Conservation (phyloP, 2,797 vertebrate species). For the Oceanodroma leucorhoa region DNA sequence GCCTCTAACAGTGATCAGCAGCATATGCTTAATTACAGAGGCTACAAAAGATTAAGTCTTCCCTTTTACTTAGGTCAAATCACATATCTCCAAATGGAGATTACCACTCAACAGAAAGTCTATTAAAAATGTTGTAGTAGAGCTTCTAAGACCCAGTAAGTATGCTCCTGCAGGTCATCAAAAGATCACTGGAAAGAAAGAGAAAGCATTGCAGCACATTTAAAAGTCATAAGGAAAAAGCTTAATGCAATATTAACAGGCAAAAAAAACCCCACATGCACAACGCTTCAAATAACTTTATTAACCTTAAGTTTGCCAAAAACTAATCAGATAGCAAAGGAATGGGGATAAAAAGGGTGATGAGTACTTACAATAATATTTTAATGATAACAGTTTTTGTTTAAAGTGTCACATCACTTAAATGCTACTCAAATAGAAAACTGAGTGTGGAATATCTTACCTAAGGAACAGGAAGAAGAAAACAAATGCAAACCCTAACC, state of each 20-base stretch:
- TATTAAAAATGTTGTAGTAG: not conserved
- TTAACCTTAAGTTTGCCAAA: not conserved
- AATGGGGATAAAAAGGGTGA: not conserved
- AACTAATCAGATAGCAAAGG: not conserved
- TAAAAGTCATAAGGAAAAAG: not conserved
- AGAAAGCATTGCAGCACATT: not conserved
- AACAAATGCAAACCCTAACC: not conserved
- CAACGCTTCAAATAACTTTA: not conserved
- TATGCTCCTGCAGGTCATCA: not conserved
- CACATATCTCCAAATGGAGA: not conserved
- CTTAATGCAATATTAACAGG: not conserved
- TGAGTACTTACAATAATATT: not conserved
- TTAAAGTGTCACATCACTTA: not conserved
- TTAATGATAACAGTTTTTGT: not conserved
- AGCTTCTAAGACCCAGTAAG: not conserved
- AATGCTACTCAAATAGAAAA: not conserved
- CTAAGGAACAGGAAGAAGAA: not conserved
- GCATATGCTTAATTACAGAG: not conserved
- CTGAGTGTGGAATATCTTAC: not conserved
- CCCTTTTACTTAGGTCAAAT: not conserved
- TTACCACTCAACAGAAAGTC: not conserved
- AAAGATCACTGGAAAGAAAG: not conserved
- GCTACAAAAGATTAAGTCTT: not conserved
- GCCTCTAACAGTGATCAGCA: not conserved
- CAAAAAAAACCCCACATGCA: fast-evolving